Evolutionary conservation across 1,140 invertebrate species (phyloP).

Genomic region (Archivesica marissinica): DNA sequence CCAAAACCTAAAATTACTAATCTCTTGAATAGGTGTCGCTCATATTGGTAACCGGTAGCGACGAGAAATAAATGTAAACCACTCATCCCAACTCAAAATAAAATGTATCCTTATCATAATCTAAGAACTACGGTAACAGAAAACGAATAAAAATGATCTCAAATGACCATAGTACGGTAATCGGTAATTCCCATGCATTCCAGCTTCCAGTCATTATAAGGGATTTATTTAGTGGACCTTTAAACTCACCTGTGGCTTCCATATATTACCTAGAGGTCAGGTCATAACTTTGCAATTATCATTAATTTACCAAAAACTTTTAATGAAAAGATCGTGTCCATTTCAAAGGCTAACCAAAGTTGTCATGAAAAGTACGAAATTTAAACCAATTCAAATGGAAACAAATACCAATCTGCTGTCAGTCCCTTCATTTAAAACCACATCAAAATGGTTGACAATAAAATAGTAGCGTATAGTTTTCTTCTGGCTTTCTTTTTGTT

Average conservation of each 20-base stretch:
- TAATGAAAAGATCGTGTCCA: conserved; percentile 48
- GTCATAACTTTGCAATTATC: conserved; percentile 39
- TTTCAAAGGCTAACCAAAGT: conserved; percentile 41
- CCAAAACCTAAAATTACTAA: no score
- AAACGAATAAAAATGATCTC: no score
- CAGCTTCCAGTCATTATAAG: not conserved
- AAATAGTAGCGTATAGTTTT: conserved; percentile 44
- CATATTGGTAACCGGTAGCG: no score
- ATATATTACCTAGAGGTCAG: conserved; percentile 46
- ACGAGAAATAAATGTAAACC: no score
- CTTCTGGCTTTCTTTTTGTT: conserved; percentile 34
- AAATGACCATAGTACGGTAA: no score
- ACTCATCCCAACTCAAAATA: no score
- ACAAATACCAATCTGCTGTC: conserved; percentile 36
- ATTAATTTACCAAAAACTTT: conserved; percentile 50
- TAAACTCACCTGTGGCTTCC: conserved; percentile 25
- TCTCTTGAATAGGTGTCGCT: no score
- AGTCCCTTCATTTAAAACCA: conserved; percentile 53
- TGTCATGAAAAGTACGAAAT: conserved; percentile 49
- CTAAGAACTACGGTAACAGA: no score
- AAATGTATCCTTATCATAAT: no score
- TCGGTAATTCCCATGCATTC: conserved; percentile 29
- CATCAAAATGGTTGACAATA: conserved; percentile 52
- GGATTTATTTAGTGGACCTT: conserved; percentile 8
- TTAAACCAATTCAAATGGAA: conserved; percentile 52